Base-by-base conservation (phyloP, 2,888 invertebrate species). In the Orthosia cruda region DNA sequence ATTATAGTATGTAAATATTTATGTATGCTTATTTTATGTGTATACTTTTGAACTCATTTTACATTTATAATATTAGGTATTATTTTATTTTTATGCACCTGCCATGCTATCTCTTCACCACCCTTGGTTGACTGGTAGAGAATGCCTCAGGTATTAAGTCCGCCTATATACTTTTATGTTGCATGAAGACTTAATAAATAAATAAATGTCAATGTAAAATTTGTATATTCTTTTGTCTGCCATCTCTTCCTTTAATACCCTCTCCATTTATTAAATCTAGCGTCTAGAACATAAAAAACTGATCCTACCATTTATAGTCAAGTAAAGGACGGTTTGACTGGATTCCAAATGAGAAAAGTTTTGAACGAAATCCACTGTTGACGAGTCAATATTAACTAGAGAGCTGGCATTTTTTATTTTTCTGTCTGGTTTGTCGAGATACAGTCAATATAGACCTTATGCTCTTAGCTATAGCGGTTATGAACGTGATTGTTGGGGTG, bases 331-430 rank as follows among this genome's bases (percentile, higher is more conserved):
- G 91, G 92, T 92, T 92, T 90, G 90, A 91, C 92, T 94, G 92
- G 92, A 91, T 94, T 92, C 94, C 89, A 95, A 96, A 96, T 96
- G 96, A 96, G 96, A 96, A 96, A 96, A 96, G 96, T 96, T 96
- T 92, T 92, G 87, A 90, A 94, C 94, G 93, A 94, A 95, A 94
- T 92, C 91, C 91, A 90, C 89, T 93, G 94, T 94, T 94, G 94
- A 94, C 94, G 95, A 95, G 96, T 96, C 96, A 96, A 96, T 96
- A 95, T 95, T 94, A 95, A 95, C 94, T 94, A 94, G 94, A 93
- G 93, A 93, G 90, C 87, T 83, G 83, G 93, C 84, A 90, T 85
- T 71, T 91, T 93, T 88, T 82, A 74, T 83, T 62, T 86, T 72
- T 75, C 75, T 40, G 45, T 77, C 71, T 45, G 65, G 26, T 80